Conservation (phyloP, 2,888 invertebrate species). For the Thera obeliscata region DNA sequence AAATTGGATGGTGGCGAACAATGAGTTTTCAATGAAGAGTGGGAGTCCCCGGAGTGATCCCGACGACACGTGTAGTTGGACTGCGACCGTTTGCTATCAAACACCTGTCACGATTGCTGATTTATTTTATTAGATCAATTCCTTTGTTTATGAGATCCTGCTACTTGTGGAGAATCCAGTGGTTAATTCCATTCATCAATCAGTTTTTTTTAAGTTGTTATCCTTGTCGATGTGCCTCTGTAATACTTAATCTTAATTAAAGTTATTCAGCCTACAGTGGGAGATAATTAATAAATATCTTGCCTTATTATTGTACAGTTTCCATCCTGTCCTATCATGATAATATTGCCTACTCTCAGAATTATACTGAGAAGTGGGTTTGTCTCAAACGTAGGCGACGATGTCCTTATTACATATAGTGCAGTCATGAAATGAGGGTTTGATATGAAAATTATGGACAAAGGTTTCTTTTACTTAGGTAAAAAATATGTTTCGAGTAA, state of each 20-base stretch:
- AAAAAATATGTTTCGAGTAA: too few relatives aligned
- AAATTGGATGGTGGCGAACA: slow-evolving; percentile 85
- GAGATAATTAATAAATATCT: slow-evolving; percentile 78
- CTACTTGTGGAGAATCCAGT: slow-evolving; percentile 81
- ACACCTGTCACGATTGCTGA: slow-evolving; percentile 54
- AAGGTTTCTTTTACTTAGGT: too few relatives aligned
- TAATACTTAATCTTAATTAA: slow-evolving; percentile 74
- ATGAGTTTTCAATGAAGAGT: slow-evolving; percentile 82
- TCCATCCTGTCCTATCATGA: slow-evolving; percentile 63
- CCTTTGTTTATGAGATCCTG: slow-evolving; percentile 84
- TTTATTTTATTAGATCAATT: slow-evolving; percentile 74
- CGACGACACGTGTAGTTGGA: slow-evolving; percentile 52
- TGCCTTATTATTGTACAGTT: slow-evolving; percentile 77
- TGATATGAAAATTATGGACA: too few relatives aligned
- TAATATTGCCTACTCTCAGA: not conserved
- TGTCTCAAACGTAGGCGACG: too few relatives aligned
- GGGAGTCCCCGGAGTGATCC: slow-evolving; percentile 74
- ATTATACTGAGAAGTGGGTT: not conserved
- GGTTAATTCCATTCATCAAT: slow-evolving; percentile 83
- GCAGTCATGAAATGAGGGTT: too few relatives aligned
- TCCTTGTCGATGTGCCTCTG: slow-evolving; percentile 79
- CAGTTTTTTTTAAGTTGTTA: slow-evolving; percentile 83
- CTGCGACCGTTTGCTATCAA: slow-evolving; percentile 49
- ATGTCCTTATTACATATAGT: too few relatives aligned
- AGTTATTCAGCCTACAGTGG: slow-evolving; percentile 76